phyloP scores from a whole-genome alignment of 1,140 invertebrate species.

The Asbolus verrucosus region DNA sequence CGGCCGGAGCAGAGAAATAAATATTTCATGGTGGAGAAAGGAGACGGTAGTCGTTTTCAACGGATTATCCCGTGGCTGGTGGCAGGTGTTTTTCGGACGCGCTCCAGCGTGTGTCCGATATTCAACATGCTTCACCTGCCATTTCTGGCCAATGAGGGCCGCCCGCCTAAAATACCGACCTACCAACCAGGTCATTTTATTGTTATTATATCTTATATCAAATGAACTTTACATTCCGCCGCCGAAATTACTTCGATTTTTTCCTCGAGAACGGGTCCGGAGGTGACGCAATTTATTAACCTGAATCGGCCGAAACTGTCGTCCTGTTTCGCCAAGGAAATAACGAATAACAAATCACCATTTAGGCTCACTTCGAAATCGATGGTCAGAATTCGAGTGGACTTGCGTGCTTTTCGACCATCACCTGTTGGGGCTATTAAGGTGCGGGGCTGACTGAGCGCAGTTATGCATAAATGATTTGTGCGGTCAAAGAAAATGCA shows the following conservation, averaged over 20 bases:
- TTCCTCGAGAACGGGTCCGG: neutral
- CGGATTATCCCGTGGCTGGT: slow-evolving; percentile 31
- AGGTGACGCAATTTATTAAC: slow-evolving; percentile 9
- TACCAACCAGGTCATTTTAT: slow-evolving; percentile 43
- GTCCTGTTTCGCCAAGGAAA: neutral
- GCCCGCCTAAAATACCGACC: slow-evolving; percentile 44
- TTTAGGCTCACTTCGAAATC: slow-evolving; percentile 1
- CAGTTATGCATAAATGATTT: neutral
- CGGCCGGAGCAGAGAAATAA: neutral
- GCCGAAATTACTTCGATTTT: slow-evolving; percentile 14
- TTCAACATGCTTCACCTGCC: slow-evolving; percentile 47
- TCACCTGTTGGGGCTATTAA: slow-evolving; percentile 10
- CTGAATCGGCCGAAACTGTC: neutral
- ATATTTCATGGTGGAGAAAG: slow-evolving; percentile 34
- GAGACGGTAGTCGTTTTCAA: slow-evolving; percentile 15
- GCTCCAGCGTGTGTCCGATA: slow-evolving; percentile 46
- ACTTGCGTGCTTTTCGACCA: slow-evolving; percentile 1
- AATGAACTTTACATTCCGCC: slow-evolving; percentile 40
- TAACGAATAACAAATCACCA: slow-evolving; percentile 3
- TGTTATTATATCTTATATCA: slow-evolving; percentile 40
- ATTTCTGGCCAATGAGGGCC: slow-evolving; percentile 47
- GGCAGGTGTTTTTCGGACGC: slow-evolving; percentile 43
- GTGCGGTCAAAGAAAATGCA: slow-evolving; percentile 6
- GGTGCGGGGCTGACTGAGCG: neutral
- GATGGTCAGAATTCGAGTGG: neutral